Conservation (phyloP, 2,888 invertebrate species). For the Harpalus rubripes region DNA sequence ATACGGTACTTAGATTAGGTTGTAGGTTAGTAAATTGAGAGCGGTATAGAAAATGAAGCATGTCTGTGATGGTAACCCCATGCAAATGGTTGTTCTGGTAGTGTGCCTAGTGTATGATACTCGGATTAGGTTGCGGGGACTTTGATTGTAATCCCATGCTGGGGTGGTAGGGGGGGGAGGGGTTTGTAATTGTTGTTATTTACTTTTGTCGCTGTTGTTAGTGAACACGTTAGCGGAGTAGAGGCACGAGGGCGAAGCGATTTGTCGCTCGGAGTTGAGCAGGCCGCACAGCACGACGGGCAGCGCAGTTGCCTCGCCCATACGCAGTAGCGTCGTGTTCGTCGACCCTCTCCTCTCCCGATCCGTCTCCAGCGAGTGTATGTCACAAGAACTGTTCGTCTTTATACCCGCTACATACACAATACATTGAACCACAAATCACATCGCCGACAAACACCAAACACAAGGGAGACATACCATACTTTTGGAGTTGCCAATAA, state of each 20-base stretch:
- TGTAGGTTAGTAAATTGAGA: no score
- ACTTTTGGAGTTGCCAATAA: no score
- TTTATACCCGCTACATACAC: constrained; percentile 63
- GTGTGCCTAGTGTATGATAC: constrained; percentile 8
- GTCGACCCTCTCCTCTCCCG: constrained; percentile 65
- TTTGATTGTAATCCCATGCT: background rate
- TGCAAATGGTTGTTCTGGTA: no score
- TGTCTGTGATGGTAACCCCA: no score
- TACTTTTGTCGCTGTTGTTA: constrained; percentile 53
- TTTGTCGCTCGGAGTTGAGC: constrained; percentile 72
- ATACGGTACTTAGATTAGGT: no score
- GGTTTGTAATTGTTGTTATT: background rate
- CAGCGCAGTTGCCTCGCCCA: constrained; percentile 76
- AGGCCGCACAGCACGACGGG: constrained; percentile 78
- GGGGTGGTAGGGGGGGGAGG: no score
- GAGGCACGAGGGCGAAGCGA: constrained; percentile 55
- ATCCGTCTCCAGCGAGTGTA: constrained; percentile 45
- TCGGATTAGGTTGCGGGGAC: background rate
- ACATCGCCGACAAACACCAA: constrained; percentile 22
- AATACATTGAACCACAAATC: constrained; percentile 21
- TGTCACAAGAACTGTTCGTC: constrained; percentile 67
- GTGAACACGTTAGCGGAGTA: constrained; percentile 56
- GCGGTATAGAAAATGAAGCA: no score
- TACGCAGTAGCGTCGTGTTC: constrained; percentile 70
- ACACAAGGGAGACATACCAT: background rate